Conservation (phyloP, 1,140 invertebrate genomes). For the Pissodes strobi region DNA sequence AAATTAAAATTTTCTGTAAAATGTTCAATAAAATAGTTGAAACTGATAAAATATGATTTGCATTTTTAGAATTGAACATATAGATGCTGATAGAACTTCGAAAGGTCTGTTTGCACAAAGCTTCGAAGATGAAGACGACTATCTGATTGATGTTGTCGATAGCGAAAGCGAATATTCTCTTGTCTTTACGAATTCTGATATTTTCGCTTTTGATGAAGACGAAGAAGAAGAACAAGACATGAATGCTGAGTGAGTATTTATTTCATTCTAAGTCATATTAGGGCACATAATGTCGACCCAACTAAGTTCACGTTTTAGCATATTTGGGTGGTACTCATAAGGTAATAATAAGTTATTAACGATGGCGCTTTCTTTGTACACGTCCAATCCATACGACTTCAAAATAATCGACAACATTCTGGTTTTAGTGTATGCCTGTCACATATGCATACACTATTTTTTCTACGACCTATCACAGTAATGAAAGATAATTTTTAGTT, state of each 20-base stretch:
- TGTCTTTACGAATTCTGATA: conserved; percentile 21
- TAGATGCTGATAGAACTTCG: background rate
- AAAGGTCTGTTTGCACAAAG: background rate
- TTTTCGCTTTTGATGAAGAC: conserved; percentile 27
- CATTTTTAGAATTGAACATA: background rate
- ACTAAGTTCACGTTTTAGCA: no score
- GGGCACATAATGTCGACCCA: background rate
- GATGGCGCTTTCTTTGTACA: no score
- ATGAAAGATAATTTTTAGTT: no score
- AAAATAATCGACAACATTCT: no score
- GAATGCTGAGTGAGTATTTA: no score
- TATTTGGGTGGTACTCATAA: no score
- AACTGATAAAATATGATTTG: background rate
- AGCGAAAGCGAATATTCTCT: conserved; percentile 27
- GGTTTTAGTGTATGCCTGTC: no score
- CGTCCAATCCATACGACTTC: no score
- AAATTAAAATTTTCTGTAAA: background rate
- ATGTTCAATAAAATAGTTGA: background rate
- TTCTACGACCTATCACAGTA: no score
- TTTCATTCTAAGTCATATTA: no score
- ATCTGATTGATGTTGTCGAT: background rate
- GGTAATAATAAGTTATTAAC: no score
- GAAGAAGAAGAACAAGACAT: conserved; percentile 5
- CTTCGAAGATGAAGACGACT: conserved; percentile 17
- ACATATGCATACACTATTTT: no score